phyloP scores from a whole-genome alignment of 2,888 invertebrate species.

The Amphipoea oculea region DNA sequence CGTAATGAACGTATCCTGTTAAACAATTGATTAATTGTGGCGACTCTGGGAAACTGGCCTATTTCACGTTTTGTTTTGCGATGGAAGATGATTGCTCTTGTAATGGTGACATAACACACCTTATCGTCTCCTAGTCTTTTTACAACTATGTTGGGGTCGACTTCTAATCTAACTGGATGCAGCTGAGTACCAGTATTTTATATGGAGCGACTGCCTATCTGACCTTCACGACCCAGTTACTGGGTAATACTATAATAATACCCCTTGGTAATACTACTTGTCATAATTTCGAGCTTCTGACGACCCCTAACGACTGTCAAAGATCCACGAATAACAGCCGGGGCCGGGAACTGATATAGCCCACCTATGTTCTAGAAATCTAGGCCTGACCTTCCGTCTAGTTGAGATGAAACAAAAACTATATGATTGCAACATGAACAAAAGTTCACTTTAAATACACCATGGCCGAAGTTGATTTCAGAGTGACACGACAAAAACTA shows the following conservation, averaged over 20 bases:
- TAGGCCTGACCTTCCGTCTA: neutral
- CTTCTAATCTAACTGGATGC: neutral
- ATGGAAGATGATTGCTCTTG: constrained; percentile 6
- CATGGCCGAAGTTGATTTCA: neutral
- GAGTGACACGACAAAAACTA: neutral
- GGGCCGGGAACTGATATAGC: neutral
- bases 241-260: neutral
- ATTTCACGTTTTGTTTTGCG: constrained; percentile 48
- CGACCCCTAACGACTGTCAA: neutral
- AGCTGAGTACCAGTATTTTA: neutral
- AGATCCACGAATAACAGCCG: neutral
- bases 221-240: neutral
- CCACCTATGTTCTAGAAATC: neutral
- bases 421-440: neutral
- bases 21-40: constrained; percentile 77
- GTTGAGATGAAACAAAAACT: neutral
- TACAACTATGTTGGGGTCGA: neutral
- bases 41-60: constrained; percentile 68
- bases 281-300: neutral
- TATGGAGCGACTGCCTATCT: neutral
- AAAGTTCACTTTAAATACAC: neutral
- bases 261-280: neutral
- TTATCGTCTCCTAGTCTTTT: neutral
- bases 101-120: neutral
- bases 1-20: constrained; percentile 75